Percentiles rank a stretch among this genome's conserved stretches.
Evolutionary conservation across 1,140 invertebrate genomes (phyloP).

Genomic region (Chrysomallon squamiferum): DNA sequence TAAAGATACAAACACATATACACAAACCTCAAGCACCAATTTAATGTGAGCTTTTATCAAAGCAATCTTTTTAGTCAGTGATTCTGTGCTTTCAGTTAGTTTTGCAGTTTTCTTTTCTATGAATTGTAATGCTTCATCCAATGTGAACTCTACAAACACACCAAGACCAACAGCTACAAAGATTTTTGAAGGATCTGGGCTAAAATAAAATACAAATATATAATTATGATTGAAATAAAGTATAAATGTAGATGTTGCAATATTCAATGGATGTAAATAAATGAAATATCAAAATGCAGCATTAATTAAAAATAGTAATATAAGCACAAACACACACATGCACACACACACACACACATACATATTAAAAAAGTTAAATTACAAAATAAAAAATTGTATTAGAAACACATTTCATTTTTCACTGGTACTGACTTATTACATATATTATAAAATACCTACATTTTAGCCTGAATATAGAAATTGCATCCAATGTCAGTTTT

Average conservation of each 20-base stretch:
- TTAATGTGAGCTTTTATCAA: conserved; percentile 82
- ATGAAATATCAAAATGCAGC: too few relatives aligned
- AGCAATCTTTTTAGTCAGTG: conserved; percentile 72
- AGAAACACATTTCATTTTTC: too few relatives aligned
- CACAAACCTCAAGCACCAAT: conserved; percentile 67
- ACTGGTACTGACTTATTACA: too few relatives aligned
- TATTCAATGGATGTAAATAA: too few relatives aligned
- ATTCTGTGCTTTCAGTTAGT: conserved; percentile 67
- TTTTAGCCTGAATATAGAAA: conserved; percentile 67
- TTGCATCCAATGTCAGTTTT: conserved; percentile 81
- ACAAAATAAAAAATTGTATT: too few relatives aligned
- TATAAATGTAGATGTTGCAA: too few relatives aligned
- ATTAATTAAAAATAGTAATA: too few relatives aligned
- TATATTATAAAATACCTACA: conserved; percentile 44
- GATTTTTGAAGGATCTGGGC: conserved; percentile 72
- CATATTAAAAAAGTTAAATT: too few relatives aligned
- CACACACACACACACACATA: too few relatives aligned
- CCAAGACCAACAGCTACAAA: conserved; percentile 79
- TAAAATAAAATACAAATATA: conserved; percentile 26
- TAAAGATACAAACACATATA: too few relatives aligned
- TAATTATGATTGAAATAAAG: too few relatives aligned
- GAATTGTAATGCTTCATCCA: conserved; percentile 75
- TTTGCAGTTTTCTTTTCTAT: conserved; percentile 74
- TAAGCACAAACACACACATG: too few relatives aligned
- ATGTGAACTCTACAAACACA: conserved; percentile 76